These are phyloP conservation scores for Caenorhabditis sp. DNA, from an alignment of 2,888 invertebrate species.

Conservation along the genomic window DNA sequence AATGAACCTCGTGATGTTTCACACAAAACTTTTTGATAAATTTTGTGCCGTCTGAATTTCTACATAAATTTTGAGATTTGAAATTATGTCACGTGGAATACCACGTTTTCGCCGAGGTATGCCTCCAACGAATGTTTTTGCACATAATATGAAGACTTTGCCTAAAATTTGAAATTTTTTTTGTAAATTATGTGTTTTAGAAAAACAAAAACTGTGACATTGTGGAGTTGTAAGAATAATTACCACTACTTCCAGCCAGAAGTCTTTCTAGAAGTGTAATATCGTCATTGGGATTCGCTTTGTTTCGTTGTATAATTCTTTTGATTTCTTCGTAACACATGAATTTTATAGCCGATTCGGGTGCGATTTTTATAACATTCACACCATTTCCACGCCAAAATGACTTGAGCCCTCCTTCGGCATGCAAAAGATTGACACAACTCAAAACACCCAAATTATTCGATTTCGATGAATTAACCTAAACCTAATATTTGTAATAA, in stretches of 20 bases:
- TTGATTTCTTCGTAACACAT: conserved; percentile 92
- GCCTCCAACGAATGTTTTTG: no score
- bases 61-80: no score
- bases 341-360: conserved; percentile 96
- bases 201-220: no score
- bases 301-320: conserved; percentile 80
- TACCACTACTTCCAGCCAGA: conserved; percentile 82
- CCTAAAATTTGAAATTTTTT: no score
- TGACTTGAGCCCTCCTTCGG: conserved; percentile 82
- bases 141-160: no score
- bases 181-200: no score
- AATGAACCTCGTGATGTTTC: no score
- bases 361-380: conserved; percentile 97
- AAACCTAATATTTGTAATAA: neutral
- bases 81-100: no score
- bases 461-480: conserved; percentile 80
- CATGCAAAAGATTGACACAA: conserved; percentile 24
- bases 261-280: conserved; percentile 89
- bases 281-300: conserved; percentile 77
- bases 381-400: conserved; percentile 98
- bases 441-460: conserved; percentile 61
- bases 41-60: no score
- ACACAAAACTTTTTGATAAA: no score
- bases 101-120: no score
- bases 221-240: no score